Conservation (phyloP, 53 echinoderm and acorn worm species). For the Paelopatides confundens region DNA sequence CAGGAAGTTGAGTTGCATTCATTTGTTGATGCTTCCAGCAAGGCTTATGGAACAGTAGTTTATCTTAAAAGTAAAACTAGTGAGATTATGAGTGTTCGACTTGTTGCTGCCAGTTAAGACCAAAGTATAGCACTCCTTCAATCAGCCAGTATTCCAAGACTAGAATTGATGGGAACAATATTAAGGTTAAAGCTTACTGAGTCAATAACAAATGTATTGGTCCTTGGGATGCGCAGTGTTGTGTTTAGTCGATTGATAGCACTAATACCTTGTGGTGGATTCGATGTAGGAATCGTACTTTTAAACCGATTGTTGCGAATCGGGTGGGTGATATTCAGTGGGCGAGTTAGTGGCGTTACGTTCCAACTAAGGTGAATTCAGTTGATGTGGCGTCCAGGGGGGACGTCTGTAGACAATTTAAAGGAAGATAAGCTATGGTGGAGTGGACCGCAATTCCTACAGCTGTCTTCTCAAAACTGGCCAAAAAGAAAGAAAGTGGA, state of each 20-base stretch:
- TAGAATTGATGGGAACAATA: conserved; percentile 49
- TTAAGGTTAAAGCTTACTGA: conserved; percentile 15
- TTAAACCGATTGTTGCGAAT: conserved; percentile 77
- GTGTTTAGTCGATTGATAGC: conserved; percentile 69
- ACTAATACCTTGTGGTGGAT: conserved; percentile 71
- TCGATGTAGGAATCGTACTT: conserved; percentile 43
- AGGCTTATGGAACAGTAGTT: conserved; percentile 27
- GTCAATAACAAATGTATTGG: not conserved
- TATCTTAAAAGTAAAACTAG: conserved; percentile 6
- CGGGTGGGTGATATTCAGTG: conserved; percentile 57
- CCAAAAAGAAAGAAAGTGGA: conserved; percentile 6
- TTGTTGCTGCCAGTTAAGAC: conserved; percentile 45
- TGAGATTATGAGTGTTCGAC: not conserved
- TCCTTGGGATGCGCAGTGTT: not conserved
- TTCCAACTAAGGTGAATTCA: conserved; percentile 57
- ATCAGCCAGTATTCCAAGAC: conserved; percentile 24
- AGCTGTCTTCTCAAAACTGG: not conserved
- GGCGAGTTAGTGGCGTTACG: conserved; percentile 69
- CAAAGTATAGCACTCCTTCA: conserved; percentile 43
- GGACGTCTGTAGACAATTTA: conserved; percentile 44
- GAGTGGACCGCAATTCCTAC: conserved; percentile 39
- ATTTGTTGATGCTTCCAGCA: conserved; percentile 45
- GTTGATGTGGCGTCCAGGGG: conserved; percentile 72
- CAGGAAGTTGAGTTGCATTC: too few relatives aligned
- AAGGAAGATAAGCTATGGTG: conserved; percentile 16